Evolutionary conservation across 2,113 vertebrate species (phyloP).

Genomic region (Corydoras maculifer): DNA sequence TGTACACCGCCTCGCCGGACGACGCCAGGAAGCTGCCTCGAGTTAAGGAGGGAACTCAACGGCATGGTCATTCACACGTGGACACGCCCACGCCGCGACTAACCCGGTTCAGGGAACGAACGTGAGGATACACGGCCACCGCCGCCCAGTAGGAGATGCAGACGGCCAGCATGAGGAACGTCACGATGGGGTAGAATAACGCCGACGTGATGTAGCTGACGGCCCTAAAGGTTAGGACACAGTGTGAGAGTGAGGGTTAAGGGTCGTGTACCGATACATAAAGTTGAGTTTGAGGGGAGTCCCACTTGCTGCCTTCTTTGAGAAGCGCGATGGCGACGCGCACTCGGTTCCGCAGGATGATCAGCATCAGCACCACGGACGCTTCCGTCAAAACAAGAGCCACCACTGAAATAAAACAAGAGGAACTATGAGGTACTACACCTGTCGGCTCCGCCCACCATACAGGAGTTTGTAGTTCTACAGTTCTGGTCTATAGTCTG

Average conservation of each 20-base stretch:
- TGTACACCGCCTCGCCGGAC: conserved; percentile 79
- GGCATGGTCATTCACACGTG: no score
- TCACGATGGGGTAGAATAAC: conserved; percentile 82
- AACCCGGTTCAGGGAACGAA: neutral
- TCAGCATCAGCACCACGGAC: conserved; percentile 72
- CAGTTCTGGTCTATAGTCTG: no score
- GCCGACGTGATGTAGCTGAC: conserved; percentile 79
- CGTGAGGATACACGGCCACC: conserved; percentile 84
- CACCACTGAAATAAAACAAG: conserved; percentile 66
- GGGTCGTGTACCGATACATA: neutral
- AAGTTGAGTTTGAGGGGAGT: conserved; percentile 31
- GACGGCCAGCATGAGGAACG: conserved; percentile 75
- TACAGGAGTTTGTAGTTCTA: no score
- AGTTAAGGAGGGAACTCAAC: conserved; percentile 7
- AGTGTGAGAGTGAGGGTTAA: neutral
- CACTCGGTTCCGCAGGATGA: conserved; percentile 79
- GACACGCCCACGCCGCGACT: no score
- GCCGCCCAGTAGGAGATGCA: conserved; percentile 84
- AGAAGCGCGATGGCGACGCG: conserved; percentile 76
- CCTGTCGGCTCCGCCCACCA: no score
- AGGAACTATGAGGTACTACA: neutral
- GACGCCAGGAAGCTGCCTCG: conserved; percentile 77
- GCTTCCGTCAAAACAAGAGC: conserved; percentile 70
- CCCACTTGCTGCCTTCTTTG: conserved; percentile 88
- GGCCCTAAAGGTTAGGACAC: conserved; percentile 61